Percentiles rank a stretch among this genome's conserved stretches.
These are phyloP conservation scores for Indicator maculatus DNA, from an alignment of 2,113 vertebrate species.

Conservation along the genomic window DNA sequence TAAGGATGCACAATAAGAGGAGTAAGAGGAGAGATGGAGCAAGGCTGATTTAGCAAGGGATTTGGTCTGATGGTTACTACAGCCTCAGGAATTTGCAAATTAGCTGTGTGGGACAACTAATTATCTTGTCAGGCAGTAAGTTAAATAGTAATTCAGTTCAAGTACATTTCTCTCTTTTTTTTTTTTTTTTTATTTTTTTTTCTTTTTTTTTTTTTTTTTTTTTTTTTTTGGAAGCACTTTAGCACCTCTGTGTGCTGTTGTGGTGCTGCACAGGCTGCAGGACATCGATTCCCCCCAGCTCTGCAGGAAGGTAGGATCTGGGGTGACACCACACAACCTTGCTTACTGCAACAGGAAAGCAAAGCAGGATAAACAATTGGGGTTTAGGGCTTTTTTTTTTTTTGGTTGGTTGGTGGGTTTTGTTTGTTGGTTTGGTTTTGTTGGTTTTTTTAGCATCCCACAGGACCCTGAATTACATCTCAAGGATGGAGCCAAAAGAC, in stretches of 20 bases:
- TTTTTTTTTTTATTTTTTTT: neutral
- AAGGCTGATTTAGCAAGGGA: neutral
- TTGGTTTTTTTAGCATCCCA: neutral
- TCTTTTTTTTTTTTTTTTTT: neutral
- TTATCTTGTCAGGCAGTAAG: slow-evolving; percentile 30
- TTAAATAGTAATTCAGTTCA: neutral
- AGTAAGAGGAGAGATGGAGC: neutral
- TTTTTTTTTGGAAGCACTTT: neutral
- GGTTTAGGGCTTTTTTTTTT: neutral
- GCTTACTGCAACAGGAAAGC: neutral
- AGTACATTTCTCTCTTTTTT: neutral
- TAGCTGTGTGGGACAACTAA: slow-evolving; percentile 3
- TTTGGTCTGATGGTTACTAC: slow-evolving; percentile 11
- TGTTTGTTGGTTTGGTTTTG: neutral
- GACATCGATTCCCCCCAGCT: accelerated
- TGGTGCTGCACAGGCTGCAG: neutral
- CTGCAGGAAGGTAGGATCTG: neutral
- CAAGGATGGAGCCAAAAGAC: neutral
- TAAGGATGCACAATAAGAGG: neutral
- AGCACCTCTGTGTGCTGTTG: accelerated
- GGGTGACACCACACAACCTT: neutral
- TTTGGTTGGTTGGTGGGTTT: no score
- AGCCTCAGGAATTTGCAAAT: slow-evolving; percentile 52
- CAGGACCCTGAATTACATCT: neutral
- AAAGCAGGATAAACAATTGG: neutral